Evolutionary conservation across 2,888 invertebrate genomes (phyloP).

Genomic region (Spatulosminthurus flaviceps): DNA sequence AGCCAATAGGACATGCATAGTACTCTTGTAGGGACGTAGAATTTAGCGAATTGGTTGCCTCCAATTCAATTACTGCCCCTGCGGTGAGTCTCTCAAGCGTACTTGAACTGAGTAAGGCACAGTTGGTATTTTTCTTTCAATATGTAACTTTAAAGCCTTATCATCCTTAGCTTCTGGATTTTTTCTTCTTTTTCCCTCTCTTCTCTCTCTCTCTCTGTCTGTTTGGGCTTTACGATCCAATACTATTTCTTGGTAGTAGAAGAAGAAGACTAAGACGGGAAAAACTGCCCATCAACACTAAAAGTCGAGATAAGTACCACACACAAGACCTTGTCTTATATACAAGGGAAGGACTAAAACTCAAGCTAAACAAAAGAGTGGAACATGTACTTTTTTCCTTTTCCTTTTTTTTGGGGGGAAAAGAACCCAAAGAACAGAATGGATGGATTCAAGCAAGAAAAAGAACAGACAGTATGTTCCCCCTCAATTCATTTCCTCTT

Average conservation of each 20-base stretch:
- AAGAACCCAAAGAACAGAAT: neutral
- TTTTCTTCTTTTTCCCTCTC: too few relatives aligned
- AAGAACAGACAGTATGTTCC: constrained; percentile 28
- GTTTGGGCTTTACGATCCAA: neutral
- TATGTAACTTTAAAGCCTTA: too few relatives aligned
- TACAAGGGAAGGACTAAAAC: constrained; percentile 14
- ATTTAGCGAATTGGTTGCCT: too few relatives aligned
- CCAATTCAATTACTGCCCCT: too few relatives aligned
- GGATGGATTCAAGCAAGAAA: neutral
- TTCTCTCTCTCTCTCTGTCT: neutral
- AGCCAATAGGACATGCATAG: too few relatives aligned
- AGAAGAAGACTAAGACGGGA: neutral
- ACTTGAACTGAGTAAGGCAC: too few relatives aligned
- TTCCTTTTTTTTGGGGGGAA: too few relatives aligned
- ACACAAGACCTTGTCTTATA: too few relatives aligned
- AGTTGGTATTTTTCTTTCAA: too few relatives aligned
- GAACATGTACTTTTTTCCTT: constrained; percentile 24
- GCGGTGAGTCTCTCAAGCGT: too few relatives aligned
- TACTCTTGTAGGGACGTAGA: too few relatives aligned
- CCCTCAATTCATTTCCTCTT: constrained; percentile 52
- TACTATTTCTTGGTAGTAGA: neutral
- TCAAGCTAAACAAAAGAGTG: constrained; percentile 30
- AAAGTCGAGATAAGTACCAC: constrained; percentile 10
- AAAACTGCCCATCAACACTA: constrained; percentile 1
- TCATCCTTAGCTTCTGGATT: too few relatives aligned